A percentile compares a stretch with the other conserved stretches of the same genome.
These are phyloP conservation scores for Centrocercus urophasianus DNA, from an alignment of 2,113 vertebrate species.

Conservation along the genomic window DNA sequence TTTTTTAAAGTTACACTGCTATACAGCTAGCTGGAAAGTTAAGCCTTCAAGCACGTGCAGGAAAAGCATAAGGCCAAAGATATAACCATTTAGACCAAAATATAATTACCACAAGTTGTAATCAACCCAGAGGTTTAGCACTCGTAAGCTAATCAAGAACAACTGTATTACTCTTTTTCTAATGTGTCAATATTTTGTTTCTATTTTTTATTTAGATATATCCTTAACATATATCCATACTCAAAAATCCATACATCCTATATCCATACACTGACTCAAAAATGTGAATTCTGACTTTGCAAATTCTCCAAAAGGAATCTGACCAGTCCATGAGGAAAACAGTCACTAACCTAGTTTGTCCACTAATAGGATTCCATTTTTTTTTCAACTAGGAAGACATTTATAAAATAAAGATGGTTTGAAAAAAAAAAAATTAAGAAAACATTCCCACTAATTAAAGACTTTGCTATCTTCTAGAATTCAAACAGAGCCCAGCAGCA, in stretches of 20 bases:
- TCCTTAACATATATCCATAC: neutral
- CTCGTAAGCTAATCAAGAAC: neutral
- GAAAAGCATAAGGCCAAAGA: neutral
- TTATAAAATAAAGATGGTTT: neutral
- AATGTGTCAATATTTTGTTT: neutral
- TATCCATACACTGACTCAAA: neutral
- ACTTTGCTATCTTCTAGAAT: neutral
- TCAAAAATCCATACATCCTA: no score
- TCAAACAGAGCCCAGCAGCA: neutral
- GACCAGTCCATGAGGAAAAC: neutral
- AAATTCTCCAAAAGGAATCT: neutral
- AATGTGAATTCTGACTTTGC: neutral
- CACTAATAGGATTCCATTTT: neutral
- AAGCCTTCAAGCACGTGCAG: neutral
- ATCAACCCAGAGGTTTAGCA: neutral
- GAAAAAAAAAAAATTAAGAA: neutral
- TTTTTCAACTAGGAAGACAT: neutral
- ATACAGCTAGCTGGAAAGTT: neutral
- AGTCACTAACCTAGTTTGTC: neutral
- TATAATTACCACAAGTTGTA: neutral
- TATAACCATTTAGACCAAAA: neutral
- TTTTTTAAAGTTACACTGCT: neutral
- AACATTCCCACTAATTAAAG: neutral
- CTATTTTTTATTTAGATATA: rapidly evolving
- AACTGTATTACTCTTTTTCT: neutral